Evolutionary conservation across 1,140 invertebrate species (phyloP), one percentile per base, ranked within the genome.

Genomic region (Drusus annulatus): DNA sequence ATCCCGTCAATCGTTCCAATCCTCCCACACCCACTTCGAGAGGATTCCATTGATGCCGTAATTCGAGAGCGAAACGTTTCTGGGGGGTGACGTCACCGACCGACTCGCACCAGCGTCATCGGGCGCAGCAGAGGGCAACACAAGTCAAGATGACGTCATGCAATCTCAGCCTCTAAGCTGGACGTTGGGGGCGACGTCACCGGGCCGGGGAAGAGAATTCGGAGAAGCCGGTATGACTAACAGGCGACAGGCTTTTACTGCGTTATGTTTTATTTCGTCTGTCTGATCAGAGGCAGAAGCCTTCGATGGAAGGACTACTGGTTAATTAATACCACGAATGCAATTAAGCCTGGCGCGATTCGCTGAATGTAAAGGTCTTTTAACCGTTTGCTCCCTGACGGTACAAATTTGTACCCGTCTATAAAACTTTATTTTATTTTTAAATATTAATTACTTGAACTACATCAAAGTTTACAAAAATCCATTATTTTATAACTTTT

Each of bases 41-140:
- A 65, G 36, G 62, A 28, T n/a, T n/a, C n/a, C n/a, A 65, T 65
- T 65, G 15, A 10, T 45, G 36, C 16, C 36, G 17, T 3, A 60
- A 19, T 60, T 28, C 62, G 28, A 28, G 25, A n/a, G 62, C 6
- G 16, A 65, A 65, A 65, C 62, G 36, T 65, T 65, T 65, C 62
- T 65, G 25, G 17, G 5, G 16, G 62, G 25, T 65, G 62, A 65
- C 62, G 62, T 65, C 62, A 65, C 62, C 23, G 62, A 28, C 62
- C 28, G 62, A 65, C 62, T 65, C 36, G 21, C 62, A 19, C 31
- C 36, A 65, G 62, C 62, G 62, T 65, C 62, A 65, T 65, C 62
- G 62, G 62, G 28, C 16, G 16, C 62, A 65, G 62, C 7, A 28
- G 28, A 65, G 2, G 25, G 23, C 15, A 28, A 16, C 25, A 65